Conservation (phyloP, 2,888 invertebrate genomes). For the Drosophila merina region DNA sequence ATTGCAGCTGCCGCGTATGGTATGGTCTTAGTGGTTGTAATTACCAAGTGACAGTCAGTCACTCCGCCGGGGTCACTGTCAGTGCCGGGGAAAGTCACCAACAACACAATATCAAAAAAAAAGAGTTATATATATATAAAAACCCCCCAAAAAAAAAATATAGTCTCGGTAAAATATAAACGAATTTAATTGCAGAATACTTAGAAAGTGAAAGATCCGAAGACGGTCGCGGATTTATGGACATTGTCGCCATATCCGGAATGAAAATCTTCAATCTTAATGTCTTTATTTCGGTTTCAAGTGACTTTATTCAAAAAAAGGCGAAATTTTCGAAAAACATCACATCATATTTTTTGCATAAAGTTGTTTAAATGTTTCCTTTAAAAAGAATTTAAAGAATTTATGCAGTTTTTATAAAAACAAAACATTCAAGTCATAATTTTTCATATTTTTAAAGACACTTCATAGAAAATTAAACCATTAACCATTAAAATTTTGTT, state of each 20-base stretch:
- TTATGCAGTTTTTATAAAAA: too few species aligned
- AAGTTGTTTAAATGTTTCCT: too few species aligned
- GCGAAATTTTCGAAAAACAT: not conserved
- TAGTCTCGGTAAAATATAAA: constrained; percentile 27
- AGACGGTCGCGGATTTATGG: constrained; percentile 8
- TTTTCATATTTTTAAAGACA: too few species aligned
- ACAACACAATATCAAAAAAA: not conserved
- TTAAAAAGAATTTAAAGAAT: too few species aligned
- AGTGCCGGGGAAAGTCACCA: constrained; percentile 32
- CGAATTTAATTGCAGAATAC: constrained; percentile 58
- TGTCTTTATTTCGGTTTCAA: not conserved
- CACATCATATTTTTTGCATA: too few species aligned
- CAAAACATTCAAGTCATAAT: too few species aligned
- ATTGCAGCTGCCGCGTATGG: constrained; percentile 21
- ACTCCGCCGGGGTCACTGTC: constrained; percentile 33
- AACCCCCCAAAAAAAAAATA: not conserved
- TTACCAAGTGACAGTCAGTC: constrained; percentile 46
- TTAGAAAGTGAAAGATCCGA: constrained; percentile 64
- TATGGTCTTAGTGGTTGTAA: constrained; percentile 27
- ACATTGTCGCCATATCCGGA: constrained; percentile 19
- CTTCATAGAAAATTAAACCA: too few species aligned
- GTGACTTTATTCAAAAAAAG: not conserved
- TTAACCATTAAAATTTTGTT: too few species aligned
- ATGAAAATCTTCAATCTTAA: constrained; percentile 10
- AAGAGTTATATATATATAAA: not conserved